Conservation (phyloP, 2,797 vertebrate species). For the Agapornis canus region DNA sequence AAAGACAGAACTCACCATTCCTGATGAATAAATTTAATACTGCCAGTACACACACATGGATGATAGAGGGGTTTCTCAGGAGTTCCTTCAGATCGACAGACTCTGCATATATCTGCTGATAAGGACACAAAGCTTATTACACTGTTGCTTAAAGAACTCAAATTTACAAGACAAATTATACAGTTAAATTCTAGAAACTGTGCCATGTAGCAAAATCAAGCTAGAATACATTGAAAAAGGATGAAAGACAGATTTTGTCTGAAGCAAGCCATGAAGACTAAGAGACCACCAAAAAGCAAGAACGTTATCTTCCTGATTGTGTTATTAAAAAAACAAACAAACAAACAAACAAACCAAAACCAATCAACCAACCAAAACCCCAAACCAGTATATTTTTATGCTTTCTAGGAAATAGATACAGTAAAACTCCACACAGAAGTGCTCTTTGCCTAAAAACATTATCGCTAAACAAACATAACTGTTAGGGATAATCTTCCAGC, state of each 20-base stretch:
- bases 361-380: background rate
- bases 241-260: background rate
- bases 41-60: slow-evolving; percentile 97
- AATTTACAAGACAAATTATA: background rate
- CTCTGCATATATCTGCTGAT: slow-evolving; percentile 92
- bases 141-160: background rate
- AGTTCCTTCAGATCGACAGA: slow-evolving; percentile 95
- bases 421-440: background rate
- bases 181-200: background rate
- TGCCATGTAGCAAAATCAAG: background rate
- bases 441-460: background rate
- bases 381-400: rapidly evolving
- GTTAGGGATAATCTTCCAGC: background rate
- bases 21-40: slow-evolving; percentile 99
- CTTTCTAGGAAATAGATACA: background rate
- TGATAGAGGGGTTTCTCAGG: slow-evolving; percentile 96
- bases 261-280: background rate
- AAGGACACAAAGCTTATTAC: slow-evolving; percentile 12
- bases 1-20: slow-evolving; percentile 86
- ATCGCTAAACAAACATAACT: background rate
- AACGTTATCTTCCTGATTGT: background rate
- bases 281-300: background rate
- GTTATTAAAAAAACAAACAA: background rate
- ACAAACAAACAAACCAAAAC: background rate
- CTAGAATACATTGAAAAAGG: background rate